phyloP scores from a whole-genome alignment of 2,113 vertebrate genomes.

The Percina caprodes region DNA sequence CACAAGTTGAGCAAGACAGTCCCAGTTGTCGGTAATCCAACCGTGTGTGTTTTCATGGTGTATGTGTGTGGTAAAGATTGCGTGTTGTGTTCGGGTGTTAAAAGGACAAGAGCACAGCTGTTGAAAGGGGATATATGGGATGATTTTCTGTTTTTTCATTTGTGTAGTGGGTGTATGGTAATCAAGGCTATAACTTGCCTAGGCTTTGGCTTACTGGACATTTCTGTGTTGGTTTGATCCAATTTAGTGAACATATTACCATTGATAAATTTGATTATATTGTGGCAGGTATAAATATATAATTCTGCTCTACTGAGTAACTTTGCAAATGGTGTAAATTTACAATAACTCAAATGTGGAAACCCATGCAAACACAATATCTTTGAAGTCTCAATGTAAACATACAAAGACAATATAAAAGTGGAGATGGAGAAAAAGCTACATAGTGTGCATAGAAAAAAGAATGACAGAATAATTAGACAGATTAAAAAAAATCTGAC shows the following conservation, averaged over 20 bases:
- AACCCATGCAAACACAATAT: neutral
- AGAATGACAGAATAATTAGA: constrained; percentile 33
- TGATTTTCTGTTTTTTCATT: constrained; percentile 23
- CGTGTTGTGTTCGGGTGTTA: constrained; percentile 20
- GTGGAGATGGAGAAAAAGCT: neutral
- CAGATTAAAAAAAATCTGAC: constrained; percentile 13
- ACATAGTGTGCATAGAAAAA: neutral
- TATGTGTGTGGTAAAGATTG: constrained; percentile 14
- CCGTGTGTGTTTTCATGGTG: constrained; percentile 17
- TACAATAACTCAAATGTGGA: neutral
- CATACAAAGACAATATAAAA: neutral
- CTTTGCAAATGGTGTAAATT: neutral
- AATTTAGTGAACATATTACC: constrained; percentile 22
- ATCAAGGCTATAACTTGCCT: constrained; percentile 13
- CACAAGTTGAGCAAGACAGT: constrained; percentile 59
- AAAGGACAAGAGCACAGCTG: constrained; percentile 30
- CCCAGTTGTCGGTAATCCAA: constrained; percentile 56
- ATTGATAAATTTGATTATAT: constrained; percentile 18
- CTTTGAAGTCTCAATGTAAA: neutral
- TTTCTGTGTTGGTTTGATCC: constrained; percentile 28
- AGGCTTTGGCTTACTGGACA: constrained; percentile 7
- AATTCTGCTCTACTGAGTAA: neutral
- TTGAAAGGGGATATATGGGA: constrained; percentile 28
- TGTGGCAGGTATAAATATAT: neutral
- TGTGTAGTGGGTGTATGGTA: constrained; percentile 24